phyloP scores from a whole-genome alignment of 2,113 vertebrate species.

The Callocephalon fimbriatum region DNA sequence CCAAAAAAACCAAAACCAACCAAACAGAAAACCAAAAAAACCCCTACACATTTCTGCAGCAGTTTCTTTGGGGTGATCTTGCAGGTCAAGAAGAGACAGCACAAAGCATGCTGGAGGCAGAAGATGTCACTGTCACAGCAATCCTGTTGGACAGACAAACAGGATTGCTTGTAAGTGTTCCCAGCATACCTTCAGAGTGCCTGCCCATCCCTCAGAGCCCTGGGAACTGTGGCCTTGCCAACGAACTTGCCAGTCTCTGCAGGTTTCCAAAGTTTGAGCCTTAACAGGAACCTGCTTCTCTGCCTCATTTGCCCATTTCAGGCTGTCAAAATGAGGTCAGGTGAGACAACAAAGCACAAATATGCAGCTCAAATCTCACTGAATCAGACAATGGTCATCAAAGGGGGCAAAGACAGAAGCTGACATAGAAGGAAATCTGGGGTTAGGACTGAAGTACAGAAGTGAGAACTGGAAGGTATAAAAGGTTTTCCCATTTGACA shows the following conservation, averaged over 20 bases:
- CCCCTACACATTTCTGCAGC: not conserved
- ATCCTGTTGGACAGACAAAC: not conserved
- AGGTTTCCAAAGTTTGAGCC: not conserved
- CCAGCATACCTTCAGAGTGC: not conserved
- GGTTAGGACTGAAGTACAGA: not conserved
- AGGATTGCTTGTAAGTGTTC: not conserved
- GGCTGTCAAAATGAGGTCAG: not conserved
- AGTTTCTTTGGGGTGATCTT: not conserved
- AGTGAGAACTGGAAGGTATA: not conserved
- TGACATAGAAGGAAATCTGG: not conserved
- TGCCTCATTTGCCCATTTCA: not conserved
- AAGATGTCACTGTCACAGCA: fast-evolving
- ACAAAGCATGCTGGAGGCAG: not conserved
- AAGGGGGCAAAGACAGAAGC: not conserved
- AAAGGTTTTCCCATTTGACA: not conserved
- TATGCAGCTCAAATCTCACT: not conserved
- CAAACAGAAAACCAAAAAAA: not conserved
- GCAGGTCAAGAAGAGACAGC: not conserved
- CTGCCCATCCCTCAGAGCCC: not conserved
- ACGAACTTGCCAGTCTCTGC: not conserved
- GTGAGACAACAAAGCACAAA: constrained; percentile 20
- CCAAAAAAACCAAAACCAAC: not conserved
- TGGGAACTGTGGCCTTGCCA: not conserved
- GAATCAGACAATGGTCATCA: not conserved
- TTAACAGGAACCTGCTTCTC: not conserved